A percentile compares a stretch with the other conserved stretches of the same genome.
phyloP scores from a whole-genome alignment of 2,797 vertebrate genomes.

The Diglossa cyanea region DNA sequence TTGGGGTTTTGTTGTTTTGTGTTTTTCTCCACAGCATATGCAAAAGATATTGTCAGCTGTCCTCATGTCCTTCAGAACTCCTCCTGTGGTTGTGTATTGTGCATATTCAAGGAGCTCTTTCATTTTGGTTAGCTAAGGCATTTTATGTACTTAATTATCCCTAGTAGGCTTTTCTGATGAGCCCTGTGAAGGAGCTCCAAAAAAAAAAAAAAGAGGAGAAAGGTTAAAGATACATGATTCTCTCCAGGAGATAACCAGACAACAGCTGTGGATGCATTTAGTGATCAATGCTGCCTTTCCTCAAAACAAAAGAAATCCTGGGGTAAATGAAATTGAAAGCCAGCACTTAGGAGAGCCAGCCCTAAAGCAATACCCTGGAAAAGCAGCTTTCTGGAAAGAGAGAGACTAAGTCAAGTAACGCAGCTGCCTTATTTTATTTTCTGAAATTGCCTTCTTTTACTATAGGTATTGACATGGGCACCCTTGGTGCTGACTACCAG shows the following conservation, averaged over 20 bases:
- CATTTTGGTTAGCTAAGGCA: not conserved
- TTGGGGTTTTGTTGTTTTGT: not conserved
- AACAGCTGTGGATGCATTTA: not conserved
- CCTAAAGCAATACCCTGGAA: not conserved
- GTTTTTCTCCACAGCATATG: not conserved
- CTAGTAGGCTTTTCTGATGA: slow-evolving; percentile 1
- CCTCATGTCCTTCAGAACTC: not conserved
- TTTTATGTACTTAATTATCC: slow-evolving; percentile 17
- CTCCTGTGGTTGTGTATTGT: not conserved
- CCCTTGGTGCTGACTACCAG: no score
- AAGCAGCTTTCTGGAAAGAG: not conserved
- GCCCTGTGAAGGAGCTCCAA: not conserved
- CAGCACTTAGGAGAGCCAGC: not conserved
- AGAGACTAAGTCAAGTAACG: not conserved
- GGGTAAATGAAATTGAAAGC: not conserved
- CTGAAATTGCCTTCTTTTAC: not conserved
- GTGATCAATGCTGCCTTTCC: not conserved
- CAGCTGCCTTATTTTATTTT: not conserved
- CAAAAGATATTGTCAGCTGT: not conserved
- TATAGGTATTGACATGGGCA: accelerated
- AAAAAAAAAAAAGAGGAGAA: not conserved
- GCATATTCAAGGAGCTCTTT: not conserved
- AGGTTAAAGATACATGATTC: not conserved
- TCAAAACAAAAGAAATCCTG: not conserved
- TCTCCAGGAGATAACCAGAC: not conserved